Base-by-base conservation (phyloP, 2,888 invertebrate species). In the Ceramica pisi region DNA sequence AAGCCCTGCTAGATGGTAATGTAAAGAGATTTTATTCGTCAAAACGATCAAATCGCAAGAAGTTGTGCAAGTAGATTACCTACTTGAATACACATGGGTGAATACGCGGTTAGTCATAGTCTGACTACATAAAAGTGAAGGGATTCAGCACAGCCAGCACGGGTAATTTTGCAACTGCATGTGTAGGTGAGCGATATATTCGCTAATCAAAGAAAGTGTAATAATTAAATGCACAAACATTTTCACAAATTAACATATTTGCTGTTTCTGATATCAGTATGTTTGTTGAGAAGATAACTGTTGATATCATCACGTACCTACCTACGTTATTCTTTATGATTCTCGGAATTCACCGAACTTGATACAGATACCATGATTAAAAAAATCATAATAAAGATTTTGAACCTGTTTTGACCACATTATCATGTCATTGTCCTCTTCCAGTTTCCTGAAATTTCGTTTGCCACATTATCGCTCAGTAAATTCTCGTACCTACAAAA, bases 41-140 rank as follows among this genome's bases (percentile, higher is more conserved):
- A 31, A 80, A 77, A 64, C 55, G 41, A 80, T 71, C n/a, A 53
- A 85, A 79, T 59, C 59, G 35, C 46, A 60, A 76, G 78, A 72
- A 53, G 50, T 84, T 87, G 75, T 75, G 83, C 77, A 82, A 82
- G 60, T 59, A 70, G 63, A 65, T 65, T 78, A 64, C 71, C 65
- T 71, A 69, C 71, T 67, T 70, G 53, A 80, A 74, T 63, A 69
- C 73, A 82, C 77, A 81, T 73, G 68, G 62, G 65, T 85, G 76
- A 69, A 73, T 71, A 73, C 71, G 64, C 81, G 62, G 69, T 85
- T 82, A 84, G 83, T 85, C 82, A 83, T 81, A 80, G 74, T 77
- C 83, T 78, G 73, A 83, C 86, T 78, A 81, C 87, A 79, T 76
- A 81, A 68, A 87, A 87, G 87, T 84, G 87, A 87, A 83, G 83